A percentile compares a stretch with the other conserved stretches of the same genome.
phyloP scores from a whole-genome alignment of 1,140 invertebrate species.

The Microplitis mediator region DNA sequence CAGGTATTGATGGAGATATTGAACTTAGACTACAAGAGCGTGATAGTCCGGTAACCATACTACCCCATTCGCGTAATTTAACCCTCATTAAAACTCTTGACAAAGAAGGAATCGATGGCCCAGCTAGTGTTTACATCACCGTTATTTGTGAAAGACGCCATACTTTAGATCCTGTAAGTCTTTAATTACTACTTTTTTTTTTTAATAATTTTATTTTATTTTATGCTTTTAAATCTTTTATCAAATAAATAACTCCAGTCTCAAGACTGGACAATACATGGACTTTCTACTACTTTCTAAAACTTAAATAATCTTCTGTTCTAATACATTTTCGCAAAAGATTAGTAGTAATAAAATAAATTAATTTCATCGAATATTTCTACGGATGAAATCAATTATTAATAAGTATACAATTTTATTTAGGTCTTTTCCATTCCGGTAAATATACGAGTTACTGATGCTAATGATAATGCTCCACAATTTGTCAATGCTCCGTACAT shows the following conservation, averaged over 20 bases:
- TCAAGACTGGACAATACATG: not conserved
- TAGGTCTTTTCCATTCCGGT: slow-evolving; percentile 88
- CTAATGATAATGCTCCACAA: slow-evolving; percentile 87
- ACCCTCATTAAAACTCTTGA: slow-evolving; percentile 79
- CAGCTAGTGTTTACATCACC: slow-evolving; percentile 83
- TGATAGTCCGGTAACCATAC: slow-evolving; percentile 78
- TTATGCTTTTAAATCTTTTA: slow-evolving; percentile 52
- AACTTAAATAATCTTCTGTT: not conserved
- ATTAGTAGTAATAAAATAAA: not conserved
- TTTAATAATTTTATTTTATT: slow-evolving; percentile 84
- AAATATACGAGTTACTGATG: slow-evolving; percentile 89
- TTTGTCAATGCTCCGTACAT: slow-evolving; percentile 83
- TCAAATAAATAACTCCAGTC: no score
- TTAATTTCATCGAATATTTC: slow-evolving; percentile 12
- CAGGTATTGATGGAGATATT: slow-evolving; percentile 76
- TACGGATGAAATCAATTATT: not conserved
- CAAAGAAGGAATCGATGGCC: slow-evolving; percentile 82
- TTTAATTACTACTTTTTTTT: slow-evolving; percentile 35
- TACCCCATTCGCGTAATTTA: slow-evolving; percentile 79
- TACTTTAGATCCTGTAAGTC: slow-evolving; percentile 76
- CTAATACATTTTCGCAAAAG: not conserved
- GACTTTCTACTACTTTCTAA: slow-evolving; percentile 21
- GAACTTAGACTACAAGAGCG: slow-evolving; percentile 77
- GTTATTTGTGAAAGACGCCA: slow-evolving; percentile 81
- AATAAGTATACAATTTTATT: slow-evolving; percentile 37